phyloP scores from a whole-genome alignment of 2,797 vertebrate species.

The Pipistrellus pipistrellus region DNA sequence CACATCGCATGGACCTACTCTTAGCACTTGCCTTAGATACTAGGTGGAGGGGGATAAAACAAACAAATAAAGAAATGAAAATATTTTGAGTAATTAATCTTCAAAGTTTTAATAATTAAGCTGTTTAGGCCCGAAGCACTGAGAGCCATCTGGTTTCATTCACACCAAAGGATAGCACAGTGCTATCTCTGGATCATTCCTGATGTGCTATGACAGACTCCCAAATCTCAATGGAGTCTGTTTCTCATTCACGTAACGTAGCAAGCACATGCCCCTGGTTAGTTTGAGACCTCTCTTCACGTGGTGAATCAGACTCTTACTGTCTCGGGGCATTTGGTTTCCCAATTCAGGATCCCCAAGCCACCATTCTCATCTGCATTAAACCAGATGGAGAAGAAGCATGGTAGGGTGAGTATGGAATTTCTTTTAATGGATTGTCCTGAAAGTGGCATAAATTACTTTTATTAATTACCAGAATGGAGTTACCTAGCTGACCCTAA shows the following conservation, averaged over 20 bases:
- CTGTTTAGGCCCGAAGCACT: slow-evolving; percentile 42
- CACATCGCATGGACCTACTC: neutral
- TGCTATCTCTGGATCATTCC: neutral
- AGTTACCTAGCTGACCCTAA: neutral
- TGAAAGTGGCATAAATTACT: neutral
- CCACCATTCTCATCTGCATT: neutral
- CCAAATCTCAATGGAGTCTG: neutral
- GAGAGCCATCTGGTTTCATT: slow-evolving; percentile 62
- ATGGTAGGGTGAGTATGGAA: neutral
- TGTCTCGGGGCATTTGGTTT: neutral
- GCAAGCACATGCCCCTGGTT: neutral
- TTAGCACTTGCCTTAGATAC: slow-evolving; percentile 1
- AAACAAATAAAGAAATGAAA: slow-evolving; percentile 40
- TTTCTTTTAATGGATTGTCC: neutral
- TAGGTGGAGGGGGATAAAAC: neutral
- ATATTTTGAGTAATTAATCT: neutral
- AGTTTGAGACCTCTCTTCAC: neutral
- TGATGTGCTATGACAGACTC: neutral
- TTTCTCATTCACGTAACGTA: neutral
- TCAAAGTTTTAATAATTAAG: slow-evolving; percentile 66
- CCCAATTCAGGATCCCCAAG: neutral
- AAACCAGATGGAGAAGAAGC: neutral
- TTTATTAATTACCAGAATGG: neutral
- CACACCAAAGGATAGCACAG: neutral
- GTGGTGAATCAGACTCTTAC: neutral